Conservation (phyloP, 2,888 invertebrate species). For the Mamestra brassicae region DNA sequence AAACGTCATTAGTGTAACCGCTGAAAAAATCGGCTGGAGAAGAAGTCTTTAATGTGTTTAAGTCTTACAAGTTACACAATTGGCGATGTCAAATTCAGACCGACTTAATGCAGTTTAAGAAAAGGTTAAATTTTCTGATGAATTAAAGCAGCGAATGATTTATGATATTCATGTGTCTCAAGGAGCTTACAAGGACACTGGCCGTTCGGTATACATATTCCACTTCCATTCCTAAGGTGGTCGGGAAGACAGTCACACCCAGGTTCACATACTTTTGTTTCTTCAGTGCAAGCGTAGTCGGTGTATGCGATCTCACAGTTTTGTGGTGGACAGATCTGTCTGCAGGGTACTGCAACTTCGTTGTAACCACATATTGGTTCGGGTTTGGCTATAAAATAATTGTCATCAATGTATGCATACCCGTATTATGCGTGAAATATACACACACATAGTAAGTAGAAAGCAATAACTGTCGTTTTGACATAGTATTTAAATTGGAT, state of each 20-base stretch:
- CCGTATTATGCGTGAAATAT: too few species aligned
- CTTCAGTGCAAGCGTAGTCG: conserved; percentile 61
- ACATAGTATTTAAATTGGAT: too few species aligned
- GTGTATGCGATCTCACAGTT: conserved; percentile 71
- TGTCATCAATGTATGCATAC: not conserved
- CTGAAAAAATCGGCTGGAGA: not conserved
- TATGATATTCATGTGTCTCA: too few species aligned
- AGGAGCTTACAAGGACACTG: conserved; percentile 68
- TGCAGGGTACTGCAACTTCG: conserved; percentile 68
- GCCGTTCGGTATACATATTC: conserved; percentile 69
- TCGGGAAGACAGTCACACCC: conserved; percentile 73
- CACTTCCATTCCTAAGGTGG: conserved; percentile 69
- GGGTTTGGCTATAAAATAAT: conserved; percentile 18
- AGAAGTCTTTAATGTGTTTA: not conserved
- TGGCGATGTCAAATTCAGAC: not conserved
- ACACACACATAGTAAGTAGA: too few species aligned
- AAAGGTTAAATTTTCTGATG: too few species aligned
- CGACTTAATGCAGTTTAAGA: too few species aligned
- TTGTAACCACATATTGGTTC: conserved; percentile 66
- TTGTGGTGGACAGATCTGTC: conserved; percentile 72
- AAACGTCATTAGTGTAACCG: not conserved
- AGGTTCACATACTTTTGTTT: conserved; percentile 60
- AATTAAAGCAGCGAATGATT: too few species aligned
- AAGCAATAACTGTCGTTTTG: not conserved
- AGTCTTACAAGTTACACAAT: not conserved